Evolutionary conservation across 1,140 invertebrate genomes (phyloP).

Genomic region (Cyphomyrmex costatus): DNA sequence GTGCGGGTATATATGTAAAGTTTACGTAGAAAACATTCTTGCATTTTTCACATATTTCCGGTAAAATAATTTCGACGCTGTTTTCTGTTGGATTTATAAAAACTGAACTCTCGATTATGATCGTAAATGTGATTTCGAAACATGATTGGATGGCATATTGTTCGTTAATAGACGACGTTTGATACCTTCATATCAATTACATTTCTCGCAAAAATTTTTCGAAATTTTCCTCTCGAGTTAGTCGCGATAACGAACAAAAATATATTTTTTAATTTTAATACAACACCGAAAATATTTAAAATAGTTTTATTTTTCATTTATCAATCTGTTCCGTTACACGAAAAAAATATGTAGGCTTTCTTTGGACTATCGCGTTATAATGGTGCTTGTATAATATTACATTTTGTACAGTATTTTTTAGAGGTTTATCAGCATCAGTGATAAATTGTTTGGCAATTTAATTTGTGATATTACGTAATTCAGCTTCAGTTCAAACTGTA

Average conservation of each 20-base stretch:
- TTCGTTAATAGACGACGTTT: not conserved
- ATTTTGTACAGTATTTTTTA: not conserved
- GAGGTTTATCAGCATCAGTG: too few species aligned
- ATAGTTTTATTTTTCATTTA: not conserved
- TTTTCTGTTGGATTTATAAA: constrained; percentile 11
- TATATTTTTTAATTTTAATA: not conserved
- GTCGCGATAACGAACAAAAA: not conserved
- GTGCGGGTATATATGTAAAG: not conserved
- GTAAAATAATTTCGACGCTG: not conserved
- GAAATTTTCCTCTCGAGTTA: not conserved
- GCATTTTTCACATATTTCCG: not conserved
- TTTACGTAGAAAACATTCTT: constrained; percentile 18
- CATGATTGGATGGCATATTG: not conserved
- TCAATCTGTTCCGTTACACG: too few species aligned
- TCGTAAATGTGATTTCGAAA: not conserved
- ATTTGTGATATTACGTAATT: too few species aligned
- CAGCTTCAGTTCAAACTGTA: too few species aligned
- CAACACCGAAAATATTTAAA: not conserved
- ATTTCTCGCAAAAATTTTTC: not conserved
- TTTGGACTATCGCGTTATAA: not conserved
- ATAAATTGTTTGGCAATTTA: too few species aligned
- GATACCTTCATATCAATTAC: constrained; percentile 3
- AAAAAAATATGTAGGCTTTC: not conserved
- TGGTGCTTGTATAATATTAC: not conserved
- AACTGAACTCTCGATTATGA: constrained; percentile 20